phyloP scores from a whole-genome alignment of 2,113 vertebrate genomes.

The Scartelaos histophorus region DNA sequence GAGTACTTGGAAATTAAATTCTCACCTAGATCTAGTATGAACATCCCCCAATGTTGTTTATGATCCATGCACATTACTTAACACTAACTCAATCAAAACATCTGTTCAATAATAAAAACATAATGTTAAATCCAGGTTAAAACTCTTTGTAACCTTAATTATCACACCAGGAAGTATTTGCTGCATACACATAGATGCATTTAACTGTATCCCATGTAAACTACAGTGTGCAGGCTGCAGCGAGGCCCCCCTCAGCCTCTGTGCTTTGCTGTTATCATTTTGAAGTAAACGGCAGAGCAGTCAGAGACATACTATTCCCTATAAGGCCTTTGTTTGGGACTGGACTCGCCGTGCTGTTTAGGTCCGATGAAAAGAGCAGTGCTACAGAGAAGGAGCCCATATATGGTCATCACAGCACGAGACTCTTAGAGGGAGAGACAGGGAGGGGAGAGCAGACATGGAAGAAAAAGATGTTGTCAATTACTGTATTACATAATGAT shows the following conservation, averaged over 20 bases:
- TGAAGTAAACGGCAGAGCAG: slow-evolving; percentile 73
- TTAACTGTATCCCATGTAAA: slow-evolving; percentile 31
- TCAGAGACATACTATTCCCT: slow-evolving; percentile 87
- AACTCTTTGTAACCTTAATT: not conserved
- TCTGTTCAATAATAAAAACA: not conserved
- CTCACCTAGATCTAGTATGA: too few species aligned
- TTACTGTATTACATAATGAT: slow-evolving; percentile 23
- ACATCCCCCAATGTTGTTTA: too few species aligned
- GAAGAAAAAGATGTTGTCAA: slow-evolving; percentile 49
- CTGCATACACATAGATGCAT: not conserved
- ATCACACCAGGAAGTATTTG: not conserved
- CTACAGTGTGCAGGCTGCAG: slow-evolving; percentile 46
- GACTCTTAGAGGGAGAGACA: slow-evolving; percentile 45
- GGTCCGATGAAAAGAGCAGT: slow-evolving; percentile 73
- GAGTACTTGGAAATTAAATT: too few species aligned
- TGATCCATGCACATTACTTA: too few species aligned
- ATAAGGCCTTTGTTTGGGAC: slow-evolving; percentile 97
- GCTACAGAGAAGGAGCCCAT: slow-evolving; percentile 88
- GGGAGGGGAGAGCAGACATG: slow-evolving; percentile 20
- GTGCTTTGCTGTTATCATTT: slow-evolving; percentile 78
- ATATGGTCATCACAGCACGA: slow-evolving; percentile 86
- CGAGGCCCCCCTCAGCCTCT: slow-evolving; percentile 39
- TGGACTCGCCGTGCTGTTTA: slow-evolving; percentile 89
- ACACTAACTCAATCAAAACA: not conserved
- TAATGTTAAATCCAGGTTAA: not conserved